Percentiles rank a stretch among this genome's conserved stretches.
These are phyloP conservation scores for Leptoclinus maculatus DNA, from an alignment of 2,797 vertebrate genomes.

Conservation along the genomic window DNA sequence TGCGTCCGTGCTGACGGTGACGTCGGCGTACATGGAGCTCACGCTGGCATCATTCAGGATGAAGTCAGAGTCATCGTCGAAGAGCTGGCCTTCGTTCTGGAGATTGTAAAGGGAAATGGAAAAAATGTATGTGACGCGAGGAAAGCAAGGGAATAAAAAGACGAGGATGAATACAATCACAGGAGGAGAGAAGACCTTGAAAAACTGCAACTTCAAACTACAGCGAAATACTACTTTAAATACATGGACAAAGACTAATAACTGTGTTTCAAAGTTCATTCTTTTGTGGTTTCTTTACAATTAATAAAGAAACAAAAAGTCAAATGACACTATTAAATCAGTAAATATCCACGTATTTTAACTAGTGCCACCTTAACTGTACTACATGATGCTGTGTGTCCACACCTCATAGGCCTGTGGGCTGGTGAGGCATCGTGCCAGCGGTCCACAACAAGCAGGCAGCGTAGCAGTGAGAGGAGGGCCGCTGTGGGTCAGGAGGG, in stretches of 20 bases:
- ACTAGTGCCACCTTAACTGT: background rate
- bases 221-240: background rate
- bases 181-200: background rate
- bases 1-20: conserved; percentile 88
- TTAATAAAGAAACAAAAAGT: background rate
- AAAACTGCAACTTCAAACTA: background rate
- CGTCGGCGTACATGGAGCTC: conserved; percentile 92
- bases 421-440: conserved; percentile 93
- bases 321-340: background rate
- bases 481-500: conserved; percentile 94
- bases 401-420: conserved; percentile 93
- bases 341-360: background rate
- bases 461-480: conserved; percentile 92
- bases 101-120: background rate
- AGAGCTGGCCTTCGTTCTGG: conserved; percentile 92
- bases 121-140: background rate
- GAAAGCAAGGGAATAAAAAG: background rate
- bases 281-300: background rate
- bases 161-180: background rate
- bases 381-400: background rate
- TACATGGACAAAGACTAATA: background rate
- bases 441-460: conserved; percentile 91
- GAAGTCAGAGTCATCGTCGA: conserved; percentile 93
- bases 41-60: conserved; percentile 91
- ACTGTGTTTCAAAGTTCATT: background rate